Base-by-base conservation (phyloP, 2,113 vertebrate genomes). In the Stomatorhinus ivindoensis region DNA sequence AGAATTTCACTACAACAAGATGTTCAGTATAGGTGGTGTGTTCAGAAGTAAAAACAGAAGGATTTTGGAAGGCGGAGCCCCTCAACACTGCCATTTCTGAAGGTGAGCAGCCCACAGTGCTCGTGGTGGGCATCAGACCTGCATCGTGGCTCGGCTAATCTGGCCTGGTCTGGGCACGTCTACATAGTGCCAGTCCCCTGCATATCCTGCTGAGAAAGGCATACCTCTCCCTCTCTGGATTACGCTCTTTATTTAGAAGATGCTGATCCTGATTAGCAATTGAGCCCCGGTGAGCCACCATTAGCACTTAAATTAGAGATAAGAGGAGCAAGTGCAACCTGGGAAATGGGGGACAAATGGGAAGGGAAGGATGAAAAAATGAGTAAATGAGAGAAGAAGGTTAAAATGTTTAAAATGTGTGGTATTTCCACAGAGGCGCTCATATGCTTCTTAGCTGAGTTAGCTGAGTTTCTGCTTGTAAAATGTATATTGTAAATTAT, bases 161-260 rank as follows among this genome's bases (percentile, higher is more conserved):
- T 88, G 86, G 39, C 73, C 90, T 92, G 90, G 89, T 91, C 58
- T 89, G 90, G 47, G 53, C 76, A 35, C 86, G 46, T 89, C 61
- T 90, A 84, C 89, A 73, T 84, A 61, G 69, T 44, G 86, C 46
- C 85, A 85, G 76, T 91, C 53, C 88, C 46, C 84, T 48, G 5
- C 27, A 8, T 35, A 27, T 76, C 61, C 46, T 47, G 46, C 46
- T 88, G 6, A 88, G 47, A 69, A 55, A 39, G 55, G 11, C 31
- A 44, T 13, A n/a, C 17, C 46, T 50, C 86, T 46, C 85, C 6
- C 31, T 10, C 15, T 13, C 4, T 13, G 82, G 89, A 90, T 90
- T 89, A 89, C 13, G 13, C 42, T 84, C 88, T 89, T 89, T 89
- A 89, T 89, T 61, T 84, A 89, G 88, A 89, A 46, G 24, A 61